Percentiles rank a stretch among this genome's conserved stretches.
Conservation (phyloP, 2,888 invertebrate genomes). For the Margaritifera margaritifera region DNA sequence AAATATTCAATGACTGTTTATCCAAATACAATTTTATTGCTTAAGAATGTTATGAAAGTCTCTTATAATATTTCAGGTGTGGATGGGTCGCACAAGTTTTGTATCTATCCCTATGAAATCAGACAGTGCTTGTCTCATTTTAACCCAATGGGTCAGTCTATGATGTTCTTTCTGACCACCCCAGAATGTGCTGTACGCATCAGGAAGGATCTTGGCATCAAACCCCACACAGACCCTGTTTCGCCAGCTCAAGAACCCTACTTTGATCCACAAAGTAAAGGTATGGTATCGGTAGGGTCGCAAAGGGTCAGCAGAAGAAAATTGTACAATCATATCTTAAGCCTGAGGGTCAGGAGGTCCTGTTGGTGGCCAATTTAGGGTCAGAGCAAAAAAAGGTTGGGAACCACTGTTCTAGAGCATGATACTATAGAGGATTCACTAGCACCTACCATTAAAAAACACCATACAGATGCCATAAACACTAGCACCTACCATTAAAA, state of each 20-base stretch:
- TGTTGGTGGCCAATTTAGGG: no score
- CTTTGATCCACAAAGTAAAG: conserved; percentile 76
- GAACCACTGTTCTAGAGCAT: no score
- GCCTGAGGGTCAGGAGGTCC: no score
- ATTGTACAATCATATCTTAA: no score
- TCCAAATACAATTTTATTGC: conserved; percentile 1
- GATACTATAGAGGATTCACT: no score
- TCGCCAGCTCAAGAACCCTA: conserved; percentile 57
- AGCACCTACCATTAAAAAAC: no score
- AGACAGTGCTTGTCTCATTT: conserved; percentile 78
- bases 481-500: no score
- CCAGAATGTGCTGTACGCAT: conserved; percentile 81
- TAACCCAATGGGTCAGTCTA: conserved; percentile 83
- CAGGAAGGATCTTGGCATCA: conserved; percentile 82
- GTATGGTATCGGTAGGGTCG: conserved; percentile 72
- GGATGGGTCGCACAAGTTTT: conserved; percentile 39
- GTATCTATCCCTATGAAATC: conserved; percentile 50
- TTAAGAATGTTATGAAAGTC: conserved; percentile 13
- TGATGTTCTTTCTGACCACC: conserved; percentile 86
- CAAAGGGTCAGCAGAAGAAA: no score
- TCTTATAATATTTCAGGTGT: conserved; percentile 45
- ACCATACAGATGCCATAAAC: no score
- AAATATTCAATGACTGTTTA: not conserved
- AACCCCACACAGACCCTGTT: conserved; percentile 68
- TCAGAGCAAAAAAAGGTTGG: no score